Evolutionary conservation across 1,140 invertebrate genomes (phyloP).

Genomic region (Zaprionus camerounensis): DNA sequence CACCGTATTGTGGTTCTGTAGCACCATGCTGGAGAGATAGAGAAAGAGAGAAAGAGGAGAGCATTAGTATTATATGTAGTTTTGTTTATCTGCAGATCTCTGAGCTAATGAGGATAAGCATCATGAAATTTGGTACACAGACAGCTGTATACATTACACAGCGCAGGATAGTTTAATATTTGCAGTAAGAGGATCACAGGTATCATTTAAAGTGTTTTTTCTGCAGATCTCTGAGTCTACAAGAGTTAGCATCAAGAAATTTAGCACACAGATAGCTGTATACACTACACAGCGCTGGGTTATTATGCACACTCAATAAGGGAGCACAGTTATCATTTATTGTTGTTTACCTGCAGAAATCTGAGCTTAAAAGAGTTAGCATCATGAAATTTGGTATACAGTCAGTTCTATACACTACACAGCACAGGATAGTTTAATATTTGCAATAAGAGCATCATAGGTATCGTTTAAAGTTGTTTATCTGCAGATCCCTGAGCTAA

Average conservation of each 20-base stretch:
- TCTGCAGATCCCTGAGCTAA: too few species aligned
- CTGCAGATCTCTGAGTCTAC: too few species aligned
- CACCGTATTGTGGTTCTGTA: conserved; percentile 78
- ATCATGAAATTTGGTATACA: background rate
- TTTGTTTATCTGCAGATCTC: background rate
- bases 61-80: background rate
- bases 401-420: background rate
- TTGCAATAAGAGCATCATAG: background rate
- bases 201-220: too few species aligned
- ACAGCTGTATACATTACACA: background rate
- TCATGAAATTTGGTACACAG: background rate
- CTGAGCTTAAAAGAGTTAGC: background rate
- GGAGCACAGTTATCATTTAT: background rate
- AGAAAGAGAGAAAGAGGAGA: background rate
- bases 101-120: background rate
- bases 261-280: too few species aligned
- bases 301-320: background rate
- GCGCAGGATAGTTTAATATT: background rate
- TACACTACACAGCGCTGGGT: too few species aligned
- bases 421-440: background rate
- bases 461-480: too few species aligned
- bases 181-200: background rate
- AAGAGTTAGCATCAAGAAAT: too few species aligned
- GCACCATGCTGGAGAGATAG: conserved; percentile 65
- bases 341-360: background rate